Conservation (phyloP, 2,113 vertebrate species). For the Mirounga angustirostris region DNA sequence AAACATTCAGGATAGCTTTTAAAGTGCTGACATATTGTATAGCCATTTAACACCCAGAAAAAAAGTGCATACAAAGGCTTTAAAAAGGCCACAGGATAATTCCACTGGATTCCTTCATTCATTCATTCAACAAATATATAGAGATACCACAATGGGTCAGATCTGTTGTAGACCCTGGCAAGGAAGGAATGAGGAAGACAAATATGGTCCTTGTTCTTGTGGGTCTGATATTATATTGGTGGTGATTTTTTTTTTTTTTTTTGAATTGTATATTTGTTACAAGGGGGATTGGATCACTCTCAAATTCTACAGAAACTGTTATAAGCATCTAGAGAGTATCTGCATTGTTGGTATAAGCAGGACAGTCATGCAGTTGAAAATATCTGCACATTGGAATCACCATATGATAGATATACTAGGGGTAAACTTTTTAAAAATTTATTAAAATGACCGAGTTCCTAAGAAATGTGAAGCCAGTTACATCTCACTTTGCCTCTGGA, state of each 20-base stretch:
- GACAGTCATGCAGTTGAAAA: not conserved
- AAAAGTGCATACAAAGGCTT: not conserved
- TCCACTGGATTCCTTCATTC: not conserved
- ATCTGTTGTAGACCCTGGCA: not conserved
- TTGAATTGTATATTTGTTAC: not conserved
- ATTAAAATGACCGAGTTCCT: not conserved
- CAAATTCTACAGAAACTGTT: slow-evolving; percentile 28
- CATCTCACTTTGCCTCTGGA: not conserved
- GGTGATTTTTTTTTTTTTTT: not conserved
- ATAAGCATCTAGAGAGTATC: not conserved
- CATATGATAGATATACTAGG: not conserved
- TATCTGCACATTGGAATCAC: not conserved
- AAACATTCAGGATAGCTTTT: not conserved
- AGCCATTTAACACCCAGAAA: not conserved
- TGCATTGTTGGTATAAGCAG: not conserved
- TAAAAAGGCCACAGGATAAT: not conserved
- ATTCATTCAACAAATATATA: not conserved
- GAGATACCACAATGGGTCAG: not conserved
- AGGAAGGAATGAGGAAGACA: not conserved
- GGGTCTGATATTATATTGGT: not conserved
- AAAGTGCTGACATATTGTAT: not conserved
- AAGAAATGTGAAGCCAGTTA: not conserved
- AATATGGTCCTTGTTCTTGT: not conserved
- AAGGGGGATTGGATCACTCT: not conserved
- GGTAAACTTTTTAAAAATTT: not conserved